Conservation (phyloP, 2,888 invertebrate species). For the Athalia circularis region DNA sequence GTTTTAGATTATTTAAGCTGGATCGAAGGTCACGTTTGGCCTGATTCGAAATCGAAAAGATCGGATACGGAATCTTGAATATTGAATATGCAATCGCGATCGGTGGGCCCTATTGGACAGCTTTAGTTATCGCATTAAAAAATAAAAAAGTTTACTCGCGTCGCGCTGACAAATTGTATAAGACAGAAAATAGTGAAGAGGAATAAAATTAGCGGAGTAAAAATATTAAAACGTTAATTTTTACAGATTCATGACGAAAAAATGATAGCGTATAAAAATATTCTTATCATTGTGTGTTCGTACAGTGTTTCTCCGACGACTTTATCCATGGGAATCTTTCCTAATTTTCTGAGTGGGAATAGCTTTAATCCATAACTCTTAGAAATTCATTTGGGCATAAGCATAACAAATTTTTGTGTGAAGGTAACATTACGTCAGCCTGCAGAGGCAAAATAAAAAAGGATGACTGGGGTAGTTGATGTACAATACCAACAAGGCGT, state of each 20-base stretch:
- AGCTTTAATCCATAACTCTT: no score
- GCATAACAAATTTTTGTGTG: no score
- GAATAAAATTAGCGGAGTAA: neutral
- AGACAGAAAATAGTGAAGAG: neutral
- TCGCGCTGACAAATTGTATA: neutral
- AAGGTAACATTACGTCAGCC: no score
- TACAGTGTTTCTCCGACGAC: no score
- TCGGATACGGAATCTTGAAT: neutral
- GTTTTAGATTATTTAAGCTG: slow-evolving; percentile 65
- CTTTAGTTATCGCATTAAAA: neutral
- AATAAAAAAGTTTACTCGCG: neutral
- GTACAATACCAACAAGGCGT: neutral
- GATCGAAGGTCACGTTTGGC: slow-evolving; percentile 68
- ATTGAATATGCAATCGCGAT: neutral
- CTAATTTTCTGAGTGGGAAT: no score
- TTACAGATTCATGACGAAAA: no score
- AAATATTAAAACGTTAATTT: neutral
- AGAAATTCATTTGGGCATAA: no score
- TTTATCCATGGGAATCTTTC: no score
- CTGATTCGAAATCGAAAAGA: slow-evolving; percentile 36
- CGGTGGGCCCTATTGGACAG: neutral
- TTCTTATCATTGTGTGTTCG: no score
- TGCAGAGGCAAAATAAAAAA: no score
- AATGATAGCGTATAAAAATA: no score
- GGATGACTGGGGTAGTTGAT: neutral